Evolutionary conservation across 2,888 invertebrate species (phyloP).

Genomic region (Tetragonisca angustula): DNA sequence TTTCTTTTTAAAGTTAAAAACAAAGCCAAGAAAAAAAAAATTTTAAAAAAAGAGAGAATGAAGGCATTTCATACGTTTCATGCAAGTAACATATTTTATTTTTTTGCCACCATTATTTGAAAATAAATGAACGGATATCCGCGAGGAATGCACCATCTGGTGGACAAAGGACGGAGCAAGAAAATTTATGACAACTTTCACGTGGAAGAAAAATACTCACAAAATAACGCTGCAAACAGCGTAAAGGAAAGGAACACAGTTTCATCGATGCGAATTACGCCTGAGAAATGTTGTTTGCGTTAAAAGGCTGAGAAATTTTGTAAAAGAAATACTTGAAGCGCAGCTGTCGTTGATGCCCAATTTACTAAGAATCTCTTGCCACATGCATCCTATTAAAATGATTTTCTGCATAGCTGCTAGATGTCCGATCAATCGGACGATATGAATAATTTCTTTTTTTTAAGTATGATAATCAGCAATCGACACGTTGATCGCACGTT

Average conservation of each 20-base stretch:
- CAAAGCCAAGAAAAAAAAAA: not conserved
- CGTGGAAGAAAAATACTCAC: slow-evolving; percentile 48
- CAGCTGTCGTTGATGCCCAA: not conserved
- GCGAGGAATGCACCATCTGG: slow-evolving; percentile 21
- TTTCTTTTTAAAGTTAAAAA: not conserved
- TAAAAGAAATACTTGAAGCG: not conserved
- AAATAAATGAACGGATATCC: slow-evolving; percentile 18
- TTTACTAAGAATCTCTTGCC: slow-evolving; percentile 15
- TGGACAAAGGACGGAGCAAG: not conserved
- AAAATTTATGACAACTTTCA: not conserved
- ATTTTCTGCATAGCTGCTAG: slow-evolving; percentile 26
- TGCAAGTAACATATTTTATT: not conserved
- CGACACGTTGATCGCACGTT: not conserved
- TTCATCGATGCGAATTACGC: slow-evolving; percentile 46
- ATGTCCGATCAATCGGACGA: slow-evolving; percentile 44
- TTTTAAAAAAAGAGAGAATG: not conserved
- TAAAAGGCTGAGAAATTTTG: not conserved
- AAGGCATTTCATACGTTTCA: not conserved
- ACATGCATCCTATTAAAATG: slow-evolving; percentile 24
- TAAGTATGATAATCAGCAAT: not conserved
- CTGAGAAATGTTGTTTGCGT: not conserved
- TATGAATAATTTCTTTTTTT: not conserved
- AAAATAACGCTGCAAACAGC: slow-evolving; percentile 48
- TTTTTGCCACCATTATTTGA: not conserved
- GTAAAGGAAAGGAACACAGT: slow-evolving; percentile 11